phyloP scores from a whole-genome alignment of 2,797 vertebrate genomes.

The Rousettus madagascariensis region DNA sequence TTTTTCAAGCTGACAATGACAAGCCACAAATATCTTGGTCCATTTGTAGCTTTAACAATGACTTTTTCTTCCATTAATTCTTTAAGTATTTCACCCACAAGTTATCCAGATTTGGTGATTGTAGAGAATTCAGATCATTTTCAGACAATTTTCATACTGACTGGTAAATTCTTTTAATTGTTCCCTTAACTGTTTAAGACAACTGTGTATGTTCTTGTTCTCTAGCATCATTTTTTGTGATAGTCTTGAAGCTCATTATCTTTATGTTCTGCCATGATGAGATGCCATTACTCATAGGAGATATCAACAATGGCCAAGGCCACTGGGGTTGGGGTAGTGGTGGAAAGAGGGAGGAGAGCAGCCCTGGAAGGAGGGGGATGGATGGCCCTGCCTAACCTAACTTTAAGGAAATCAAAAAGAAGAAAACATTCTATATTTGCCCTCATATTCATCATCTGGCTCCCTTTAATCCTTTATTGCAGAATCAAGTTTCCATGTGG shows the following conservation, averaged over 20 bases:
- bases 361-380: background rate
- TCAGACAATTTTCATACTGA: conserved; percentile 96
- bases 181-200: conserved; percentile 85
- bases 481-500: background rate
- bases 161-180: conserved; percentile 96
- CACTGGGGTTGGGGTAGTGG: background rate
- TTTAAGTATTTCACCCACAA: conserved; percentile 96
- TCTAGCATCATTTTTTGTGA: background rate
- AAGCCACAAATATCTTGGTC: conserved; percentile 94
- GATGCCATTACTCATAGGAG: background rate
- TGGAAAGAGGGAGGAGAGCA: background rate
- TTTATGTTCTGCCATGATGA: background rate
- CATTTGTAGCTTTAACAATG: conserved; percentile 95
- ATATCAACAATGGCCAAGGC: background rate
- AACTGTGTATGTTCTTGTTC: background rate
- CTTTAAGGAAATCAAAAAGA: background rate
- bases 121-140: conserved; percentile 95
- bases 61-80: conserved; percentile 97
- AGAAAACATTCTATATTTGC: background rate
- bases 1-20: conserved; percentile 91
- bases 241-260: background rate
- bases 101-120: conserved; percentile 76
- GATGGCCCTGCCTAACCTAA: background rate
- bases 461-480: background rate
- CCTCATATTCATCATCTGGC: background rate